A percentile compares a stretch with the other conserved stretches of the same genome.
These are phyloP conservation scores for Drosophila dives DNA, from an alignment of 2,888 invertebrate genomes.

Conservation along the genomic window DNA sequence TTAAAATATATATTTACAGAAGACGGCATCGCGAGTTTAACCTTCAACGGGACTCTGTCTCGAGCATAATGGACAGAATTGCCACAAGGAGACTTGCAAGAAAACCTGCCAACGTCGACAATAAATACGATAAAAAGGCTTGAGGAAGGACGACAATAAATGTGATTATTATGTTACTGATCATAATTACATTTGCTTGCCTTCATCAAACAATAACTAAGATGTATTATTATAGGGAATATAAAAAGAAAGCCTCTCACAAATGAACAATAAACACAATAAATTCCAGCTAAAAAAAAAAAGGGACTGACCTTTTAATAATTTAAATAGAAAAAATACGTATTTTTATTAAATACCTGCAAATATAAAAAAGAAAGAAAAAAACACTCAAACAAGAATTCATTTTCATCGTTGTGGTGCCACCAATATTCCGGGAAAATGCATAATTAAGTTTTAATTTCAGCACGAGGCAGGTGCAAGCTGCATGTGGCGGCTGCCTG, in stretches of 20 bases:
- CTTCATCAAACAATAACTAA: not conserved
- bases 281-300: not conserved
- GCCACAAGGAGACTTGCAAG: not conserved
- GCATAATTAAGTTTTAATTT: slow-evolving; percentile 72
- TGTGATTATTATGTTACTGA: not conserved
- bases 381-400: slow-evolving; percentile 1
- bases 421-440: slow-evolving; percentile 17
- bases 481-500: not conserved
- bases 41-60: not conserved
- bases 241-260: not conserved
- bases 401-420: slow-evolving; percentile 2
- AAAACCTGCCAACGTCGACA: not conserved
- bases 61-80: not conserved
- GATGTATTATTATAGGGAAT: not conserved
- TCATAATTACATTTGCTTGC: not conserved
- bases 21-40: not conserved
- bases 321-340: not conserved
- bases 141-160: not conserved
- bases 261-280: not conserved
- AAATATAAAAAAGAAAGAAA: not conserved
- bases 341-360: not conserved
- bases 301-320: not conserved
- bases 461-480: slow-evolving; percentile 34
- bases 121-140: too few relatives aligned
- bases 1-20: not conserved